Percentiles rank a stretch among this genome's conserved stretches.
phyloP scores from a whole-genome alignment of 2,888 invertebrate genomes.

The Galerucella nymphaeae region DNA sequence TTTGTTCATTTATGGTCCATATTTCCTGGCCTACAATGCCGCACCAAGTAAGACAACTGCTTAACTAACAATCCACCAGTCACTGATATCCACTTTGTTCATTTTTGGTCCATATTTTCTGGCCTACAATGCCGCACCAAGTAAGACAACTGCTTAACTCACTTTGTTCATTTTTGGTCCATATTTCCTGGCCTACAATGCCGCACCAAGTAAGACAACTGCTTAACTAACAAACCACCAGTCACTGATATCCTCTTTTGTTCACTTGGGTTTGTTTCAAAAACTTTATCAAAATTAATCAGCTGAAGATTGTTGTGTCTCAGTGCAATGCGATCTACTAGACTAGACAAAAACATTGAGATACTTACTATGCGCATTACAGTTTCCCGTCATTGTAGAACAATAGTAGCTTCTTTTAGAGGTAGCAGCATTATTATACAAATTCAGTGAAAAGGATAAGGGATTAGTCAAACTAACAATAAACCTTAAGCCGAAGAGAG shows the following conservation, averaged over 20 bases:
- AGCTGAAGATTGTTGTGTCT: not conserved
- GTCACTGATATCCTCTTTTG: not conserved
- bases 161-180: too few species aligned
- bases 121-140: too few species aligned
- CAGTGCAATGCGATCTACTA: not conserved
- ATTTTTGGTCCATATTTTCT: too few species aligned
- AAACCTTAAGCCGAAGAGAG: slow-evolving; percentile 10
- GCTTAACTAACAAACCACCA: not conserved
- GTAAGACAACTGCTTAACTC: too few species aligned
- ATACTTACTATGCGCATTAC: not conserved
- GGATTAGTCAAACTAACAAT: slow-evolving; percentile 18
- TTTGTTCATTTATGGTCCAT: too few species aligned
- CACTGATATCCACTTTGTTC: too few species aligned
- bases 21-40: too few species aligned
- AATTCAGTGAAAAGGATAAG: slow-evolving; percentile 23
- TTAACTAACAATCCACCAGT: too few species aligned
- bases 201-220: not conserved
- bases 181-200: too few species aligned
- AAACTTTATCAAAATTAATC: slow-evolving; percentile 4
- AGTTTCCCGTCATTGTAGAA: slow-evolving; percentile 1
- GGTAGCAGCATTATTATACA: slow-evolving; percentile 7
- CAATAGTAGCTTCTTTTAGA: slow-evolving; percentile 8
- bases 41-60: too few species aligned
- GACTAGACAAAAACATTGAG: not conserved
- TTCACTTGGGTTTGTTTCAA: not conserved